Evolutionary conservation across 2,113 vertebrate species (phyloP), one percentile per base, ranked within the genome.

Genomic region (Planiliza haematocheilus): DNA sequence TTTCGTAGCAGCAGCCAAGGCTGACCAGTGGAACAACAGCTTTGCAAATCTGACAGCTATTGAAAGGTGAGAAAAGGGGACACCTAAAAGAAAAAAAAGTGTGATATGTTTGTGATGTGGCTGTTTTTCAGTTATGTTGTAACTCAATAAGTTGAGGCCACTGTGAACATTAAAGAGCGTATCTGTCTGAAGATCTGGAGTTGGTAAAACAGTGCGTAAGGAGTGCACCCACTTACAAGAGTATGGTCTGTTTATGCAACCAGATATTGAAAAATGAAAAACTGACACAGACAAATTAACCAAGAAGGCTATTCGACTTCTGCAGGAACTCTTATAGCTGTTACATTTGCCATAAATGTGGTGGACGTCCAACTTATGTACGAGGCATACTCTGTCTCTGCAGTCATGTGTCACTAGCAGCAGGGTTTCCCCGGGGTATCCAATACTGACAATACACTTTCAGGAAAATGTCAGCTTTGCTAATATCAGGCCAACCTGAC

Each of bases 341-440:
- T n/a, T 30, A 30, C 24, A 30, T 30, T 30, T 30, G 5, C 24
- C 5, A 30, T 30, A 30, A 30, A 30, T 3, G 24, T 5, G 24
- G 24, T 30, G 24, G 24, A 3, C 5, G 24, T n/a, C n/a, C n/a
- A n/a, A 30, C 24, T 30, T 30, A 30, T 30, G 24, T 30, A 30
- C 24, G 24, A 5, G 24, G n/a, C n/a, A n/a, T n/a, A n/a, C n/a
- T n/a, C 24, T 30, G 24, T 5, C 3, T 5, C 24, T 37, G 59
- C 10, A 50, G 45, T 56, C 46, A 60, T 0, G 17, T 41, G 43
- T 75, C 39, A 52, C 67, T 62, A 55, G n/a, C 37, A 52, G 66
- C 39, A 76, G 82, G 79, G 79, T 79, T 86, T 86, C 83, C 89
- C 81, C 69, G 16, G 14, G 16, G 16, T 46, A 62, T 41, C 50